A percentile compares a stretch with the other conserved stretches of the same genome.
Evolutionary conservation across 2,797 vertebrate species (phyloP).

Genomic region (Neosalanx taihuensis): DNA sequence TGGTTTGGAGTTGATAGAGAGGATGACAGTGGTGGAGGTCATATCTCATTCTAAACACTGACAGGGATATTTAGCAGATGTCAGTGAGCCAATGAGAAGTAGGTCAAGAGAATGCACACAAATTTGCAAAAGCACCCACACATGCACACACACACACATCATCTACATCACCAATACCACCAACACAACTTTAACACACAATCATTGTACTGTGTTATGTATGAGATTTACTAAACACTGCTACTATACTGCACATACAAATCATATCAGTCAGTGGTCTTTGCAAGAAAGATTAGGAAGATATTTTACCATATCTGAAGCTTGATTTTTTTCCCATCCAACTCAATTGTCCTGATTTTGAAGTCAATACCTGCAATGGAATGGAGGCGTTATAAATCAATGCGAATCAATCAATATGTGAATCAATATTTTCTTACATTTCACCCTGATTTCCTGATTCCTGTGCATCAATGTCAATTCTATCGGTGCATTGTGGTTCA

Average conservation of each 20-base stretch:
- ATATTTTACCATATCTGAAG: slow-evolving; percentile 88
- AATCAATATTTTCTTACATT: background rate
- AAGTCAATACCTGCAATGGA: slow-evolving; percentile 86
- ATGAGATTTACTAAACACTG: too few relatives aligned
- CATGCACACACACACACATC: too few relatives aligned
- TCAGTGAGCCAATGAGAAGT: too few relatives aligned
- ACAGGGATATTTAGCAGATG: background rate
- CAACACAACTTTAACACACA: too few relatives aligned
- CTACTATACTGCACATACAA: background rate
- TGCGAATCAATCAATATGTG: too few relatives aligned
- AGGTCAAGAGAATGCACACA: too few relatives aligned
- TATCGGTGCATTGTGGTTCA: background rate
- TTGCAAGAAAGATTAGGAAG: background rate
- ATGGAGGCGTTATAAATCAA: slow-evolving; percentile 9
- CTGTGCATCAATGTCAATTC: background rate
- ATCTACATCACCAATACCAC: too few relatives aligned
- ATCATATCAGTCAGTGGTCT: background rate
- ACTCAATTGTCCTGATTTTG: slow-evolving; percentile 90
- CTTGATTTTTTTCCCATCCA: slow-evolving; percentile 93
- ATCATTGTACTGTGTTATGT: too few relatives aligned
- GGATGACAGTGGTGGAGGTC: too few relatives aligned
- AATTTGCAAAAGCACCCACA: too few relatives aligned
- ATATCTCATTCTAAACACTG: background rate
- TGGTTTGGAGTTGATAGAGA: background rate
- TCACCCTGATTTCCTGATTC: too few relatives aligned